Base-by-base conservation (phyloP, 2,113 vertebrate genomes). In the Quiscalus mexicanus region DNA sequence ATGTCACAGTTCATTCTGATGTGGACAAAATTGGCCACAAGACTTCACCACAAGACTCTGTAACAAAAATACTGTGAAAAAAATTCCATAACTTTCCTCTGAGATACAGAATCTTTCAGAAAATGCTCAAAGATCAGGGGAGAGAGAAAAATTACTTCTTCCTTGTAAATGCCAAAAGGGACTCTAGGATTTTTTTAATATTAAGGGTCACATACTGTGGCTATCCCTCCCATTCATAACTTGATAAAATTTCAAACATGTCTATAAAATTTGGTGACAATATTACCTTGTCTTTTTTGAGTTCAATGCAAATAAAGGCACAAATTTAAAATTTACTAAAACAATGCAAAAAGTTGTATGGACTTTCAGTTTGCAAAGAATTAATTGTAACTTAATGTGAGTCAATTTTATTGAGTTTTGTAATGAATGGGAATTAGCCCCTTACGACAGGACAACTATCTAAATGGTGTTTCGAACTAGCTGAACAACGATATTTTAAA, bases 131-230 rank as follows among this genome's bases (percentile, higher is more conserved):
- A 63, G 49, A 60, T 41, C 44, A 45, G 5, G 21, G 19, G 10
- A 78, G 12, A 67, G 7, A 63, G 13, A 74, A 55, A 42, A 19
- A 30, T 45, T 2, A 0, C 17, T 39, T 65, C 42, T 62, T 92
- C 35, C 21, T 42, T 55, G 27, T 47, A 86, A 91, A 52, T 44
- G 24, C 28, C 30, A 47, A 21, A 71, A 77, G 4, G 6, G 4
- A 64, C 44, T 60, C 27, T 15, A 39, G 15, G 27, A 35, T 69
- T 76, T 12, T 39, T 47, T 84, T 19, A 60, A 0, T 69, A 42
- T 60, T 42, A 87, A 47, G 2, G 14, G 10, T 35, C 2, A 1
- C 1, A 0, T 17, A 60, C 15, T 16, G n/a, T 2, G 5, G 39
- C 23, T 82, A 52, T 7, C 5, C 15, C 10, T 87, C 28, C 27